Evolutionary conservation across 1,140 invertebrate genomes (phyloP), one percentile per base, ranked within the genome.

Genomic region (Papilio dardanus): DNA sequence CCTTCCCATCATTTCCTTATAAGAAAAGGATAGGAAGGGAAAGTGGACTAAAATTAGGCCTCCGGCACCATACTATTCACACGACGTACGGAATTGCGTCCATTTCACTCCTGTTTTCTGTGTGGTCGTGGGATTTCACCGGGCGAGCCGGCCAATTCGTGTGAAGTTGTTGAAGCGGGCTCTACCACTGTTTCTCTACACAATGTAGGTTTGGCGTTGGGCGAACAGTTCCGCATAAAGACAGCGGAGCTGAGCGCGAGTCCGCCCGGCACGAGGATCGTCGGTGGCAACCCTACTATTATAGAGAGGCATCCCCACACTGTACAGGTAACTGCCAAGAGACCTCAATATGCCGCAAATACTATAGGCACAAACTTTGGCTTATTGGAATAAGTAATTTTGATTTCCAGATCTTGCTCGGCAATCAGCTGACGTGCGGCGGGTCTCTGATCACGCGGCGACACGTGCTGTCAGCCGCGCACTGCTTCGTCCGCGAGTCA

Each of bases 391-490:
- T 28, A 12, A 10, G n/a, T 31, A 31, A 19, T 19, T 67, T 30
- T 24, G n/a, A 54, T 58, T 75, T 75, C 16, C 79, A 93, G 88
- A 35, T 93, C 14, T 35, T 86, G 65, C 75, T 80, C 74, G 68
- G 77, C 37, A 62, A 40, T 24, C 79, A 85, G 74, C 71, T 90
- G 74, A 69, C 77, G 8, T 88, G 88, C 62, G 89, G 82, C 10
- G 87, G 89, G 6, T 84, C 90, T 0, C 79, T 89, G 7, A 58
- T 91, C 66, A 90, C 88, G 3, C 19, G 4, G 12, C 79, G 81
- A 8, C 89, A 88, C 68, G 89, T 90, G n/a, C 83, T 91, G 28
- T 82, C 86, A 0, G 88, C 88, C 0, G 91, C 87, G 2, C 91
- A 91, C 74, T 92, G 90, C 77, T 90, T 90, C 68, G 75, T 89